Percentiles rank a stretch among this genome's conserved stretches.
Evolutionary conservation across 2,888 invertebrate species (phyloP).

Genomic region (Zaprionus bogoriensis): DNA sequence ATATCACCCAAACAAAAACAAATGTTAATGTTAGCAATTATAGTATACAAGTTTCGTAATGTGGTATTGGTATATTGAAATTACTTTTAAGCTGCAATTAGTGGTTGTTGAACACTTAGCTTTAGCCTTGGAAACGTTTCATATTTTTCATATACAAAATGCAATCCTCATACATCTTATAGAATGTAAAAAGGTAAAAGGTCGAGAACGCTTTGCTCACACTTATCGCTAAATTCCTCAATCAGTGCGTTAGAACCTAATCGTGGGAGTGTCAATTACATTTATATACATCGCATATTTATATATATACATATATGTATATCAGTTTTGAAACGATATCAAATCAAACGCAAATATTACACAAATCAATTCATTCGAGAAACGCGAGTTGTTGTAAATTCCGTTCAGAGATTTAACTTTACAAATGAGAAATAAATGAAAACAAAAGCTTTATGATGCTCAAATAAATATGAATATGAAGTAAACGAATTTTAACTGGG

Average conservation of each 20-base stretch:
- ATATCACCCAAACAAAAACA: constrained; percentile 48
- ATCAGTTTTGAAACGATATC: constrained; percentile 29
- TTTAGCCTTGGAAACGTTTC: constrained; percentile 63
- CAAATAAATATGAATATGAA: constrained; percentile 44
- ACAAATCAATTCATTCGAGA: constrained; percentile 38
- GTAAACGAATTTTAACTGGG: no score
- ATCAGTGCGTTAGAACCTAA: constrained; percentile 37
- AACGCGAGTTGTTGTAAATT: constrained; percentile 78
- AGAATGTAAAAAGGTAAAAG: no score
- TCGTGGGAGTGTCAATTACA: constrained; percentile 56
- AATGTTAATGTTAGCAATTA: constrained; percentile 49
- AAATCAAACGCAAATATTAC: constrained; percentile 21
- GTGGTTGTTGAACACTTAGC: constrained; percentile 76
- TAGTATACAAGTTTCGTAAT: constrained; percentile 63
- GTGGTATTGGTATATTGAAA: constrained; percentile 67
- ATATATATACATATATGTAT: constrained; percentile 24
- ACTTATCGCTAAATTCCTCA: constrained; percentile 7
- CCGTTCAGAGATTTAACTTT: constrained; percentile 75
- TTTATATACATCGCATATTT: constrained; percentile 17
- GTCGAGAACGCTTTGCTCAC: constrained; percentile 52
- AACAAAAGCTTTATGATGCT: constrained; percentile 54
- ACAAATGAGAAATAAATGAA: constrained; percentile 51
- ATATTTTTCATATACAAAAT: constrained; percentile 59
- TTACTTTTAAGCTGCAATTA: constrained; percentile 77
- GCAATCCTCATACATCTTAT: constrained; percentile 44